Percentiles rank a stretch among this genome's conserved stretches.
These are phyloP conservation scores for Climacteris rufus DNA, from an alignment of 2,113 vertebrate species.

Conservation along the genomic window DNA sequence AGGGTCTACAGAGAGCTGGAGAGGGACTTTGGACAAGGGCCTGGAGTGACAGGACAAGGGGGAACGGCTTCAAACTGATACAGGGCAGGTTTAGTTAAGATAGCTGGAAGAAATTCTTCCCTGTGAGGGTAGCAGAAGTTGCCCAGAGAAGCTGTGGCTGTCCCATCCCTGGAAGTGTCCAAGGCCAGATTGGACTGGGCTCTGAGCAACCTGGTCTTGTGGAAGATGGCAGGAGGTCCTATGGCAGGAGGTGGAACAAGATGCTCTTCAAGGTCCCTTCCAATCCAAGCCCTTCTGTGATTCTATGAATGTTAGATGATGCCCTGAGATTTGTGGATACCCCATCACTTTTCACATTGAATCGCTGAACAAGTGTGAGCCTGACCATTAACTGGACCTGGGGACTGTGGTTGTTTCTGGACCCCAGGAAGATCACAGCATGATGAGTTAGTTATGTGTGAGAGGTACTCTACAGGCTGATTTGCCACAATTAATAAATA, in stretches of 20 bases:
- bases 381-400: accelerated
- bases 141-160: not conserved
- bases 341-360: not conserved
- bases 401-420: not conserved
- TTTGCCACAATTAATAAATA: not conserved
- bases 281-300: not conserved
- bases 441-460: not conserved
- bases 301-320: not conserved
- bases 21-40: not conserved
- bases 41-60: not conserved
- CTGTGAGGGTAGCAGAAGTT: not conserved
- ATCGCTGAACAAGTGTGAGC: not conserved
- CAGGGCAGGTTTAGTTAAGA: not conserved
- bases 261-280: not conserved
- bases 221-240: not conserved
- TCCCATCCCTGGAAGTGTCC: not conserved
- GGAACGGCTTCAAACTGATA: not conserved
- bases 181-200: not conserved
- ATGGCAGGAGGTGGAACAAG: not conserved
- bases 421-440: not conserved
- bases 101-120: not conserved
- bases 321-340: not conserved
- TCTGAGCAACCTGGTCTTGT: not conserved
- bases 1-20: not conserved
- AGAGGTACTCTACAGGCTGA: not conserved